Base-by-base conservation (phyloP, 2,797 vertebrate species). In the Avahi laniger region DNA sequence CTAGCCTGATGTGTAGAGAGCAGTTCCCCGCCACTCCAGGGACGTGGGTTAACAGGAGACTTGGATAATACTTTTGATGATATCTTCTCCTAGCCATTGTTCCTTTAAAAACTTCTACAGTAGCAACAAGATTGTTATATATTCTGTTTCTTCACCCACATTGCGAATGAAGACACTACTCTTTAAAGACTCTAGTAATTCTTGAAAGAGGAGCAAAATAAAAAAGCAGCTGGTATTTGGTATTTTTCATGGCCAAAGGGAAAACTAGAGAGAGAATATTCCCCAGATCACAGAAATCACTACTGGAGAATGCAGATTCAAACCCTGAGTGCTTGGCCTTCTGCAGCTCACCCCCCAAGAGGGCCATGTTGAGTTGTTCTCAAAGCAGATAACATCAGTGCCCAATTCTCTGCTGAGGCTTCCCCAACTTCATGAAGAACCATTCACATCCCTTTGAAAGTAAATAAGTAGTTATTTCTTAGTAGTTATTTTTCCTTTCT, bases 401-500 rank as follows among this genome's bases (percentile, higher is more conserved):
- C 18, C 65, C 14, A 35, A 2, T 30, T 81, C 26, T 76, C 33
- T 91, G 89, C 57, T 86, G 41, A 89, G 48, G 28, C 52, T 67
- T 54, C 33, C n/a, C 13, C 43, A 1, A 10, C 22, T 72, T 61
- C 59, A 41, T 54, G 88, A 97, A 97, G 70, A 26, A 33, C 26
- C 35, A 91, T 87, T 97, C 52, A 52, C 38, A 26, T 94, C 92
- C 93, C 63, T 93, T 97, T 94, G 43, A 96, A 88, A 96, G 96
- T 89, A 94, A 97, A 50, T 94, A 91, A 91, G 61, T 69, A 96
- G 96, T 96, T 87, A 96, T 96, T 91, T 69, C 88, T 75, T 24
- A 61, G 57, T 61, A 52, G 43, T 69, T 97, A 93, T 94, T 97
- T 84, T 61, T 80, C 57, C 89, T 96, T 92, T 96, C 95, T 80